Conservation (phyloP, 35 echinoderm and acorn worm genomes). For the Diadema setosum region DNA sequence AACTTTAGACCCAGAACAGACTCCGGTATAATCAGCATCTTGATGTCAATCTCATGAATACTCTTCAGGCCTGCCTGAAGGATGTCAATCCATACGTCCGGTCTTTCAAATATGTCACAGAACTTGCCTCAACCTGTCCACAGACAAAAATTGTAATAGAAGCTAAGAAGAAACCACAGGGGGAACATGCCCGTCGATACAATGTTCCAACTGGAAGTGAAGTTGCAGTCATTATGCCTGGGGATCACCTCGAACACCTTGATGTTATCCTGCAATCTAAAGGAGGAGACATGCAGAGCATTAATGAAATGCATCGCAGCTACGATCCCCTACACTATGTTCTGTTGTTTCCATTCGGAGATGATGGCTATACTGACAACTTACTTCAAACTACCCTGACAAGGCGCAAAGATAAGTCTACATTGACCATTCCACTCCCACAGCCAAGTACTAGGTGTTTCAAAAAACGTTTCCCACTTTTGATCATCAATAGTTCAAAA, state of each 20-base stretch:
- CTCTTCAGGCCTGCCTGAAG: background rate
- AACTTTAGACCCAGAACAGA: background rate
- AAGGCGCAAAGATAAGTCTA: background rate
- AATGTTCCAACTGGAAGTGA: constrained; percentile 21
- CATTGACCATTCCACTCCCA: background rate
- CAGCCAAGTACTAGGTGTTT: background rate
- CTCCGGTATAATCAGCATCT: background rate
- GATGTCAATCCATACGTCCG: background rate
- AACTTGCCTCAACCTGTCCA: background rate
- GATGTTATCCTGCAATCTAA: constrained; percentile 5
- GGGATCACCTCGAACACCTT: background rate
- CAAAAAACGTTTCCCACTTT: too few relatives aligned
- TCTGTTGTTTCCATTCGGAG: background rate
- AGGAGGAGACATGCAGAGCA: background rate
- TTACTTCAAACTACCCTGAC: background rate
- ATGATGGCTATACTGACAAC: constrained; percentile 20
- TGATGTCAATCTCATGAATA: background rate
- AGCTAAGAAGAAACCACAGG: constrained; percentile 4
- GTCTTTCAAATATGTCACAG: constrained; percentile 2
- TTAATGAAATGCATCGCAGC: background rate
- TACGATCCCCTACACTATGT: constrained; percentile 50
- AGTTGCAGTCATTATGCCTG: constrained; percentile 16
- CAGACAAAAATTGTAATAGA: background rate
- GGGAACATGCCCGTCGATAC: constrained; percentile 6
- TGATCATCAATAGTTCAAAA: too few relatives aligned